These are phyloP conservation scores for Hippopotamyrus pictus DNA, from an alignment of 2,797 vertebrate species.

Conservation along the genomic window DNA sequence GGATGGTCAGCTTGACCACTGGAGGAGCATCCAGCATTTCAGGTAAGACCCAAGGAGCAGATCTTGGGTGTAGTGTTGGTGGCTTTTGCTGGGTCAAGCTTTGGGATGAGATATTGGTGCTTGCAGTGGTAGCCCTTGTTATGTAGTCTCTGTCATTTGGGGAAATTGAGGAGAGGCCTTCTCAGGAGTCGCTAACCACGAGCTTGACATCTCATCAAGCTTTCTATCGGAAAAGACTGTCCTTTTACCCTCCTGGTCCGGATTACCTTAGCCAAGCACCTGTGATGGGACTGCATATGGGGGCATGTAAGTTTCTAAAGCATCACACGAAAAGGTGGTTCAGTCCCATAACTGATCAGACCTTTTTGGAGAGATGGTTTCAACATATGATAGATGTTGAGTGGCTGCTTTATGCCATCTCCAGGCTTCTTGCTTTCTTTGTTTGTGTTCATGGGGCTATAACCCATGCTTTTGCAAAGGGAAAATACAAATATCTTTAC, in stretches of 20 bases:
- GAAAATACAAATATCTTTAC: background rate
- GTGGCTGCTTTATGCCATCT: constrained; percentile 34
- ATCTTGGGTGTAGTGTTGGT: constrained; percentile 31
- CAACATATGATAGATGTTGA: constrained; percentile 53
- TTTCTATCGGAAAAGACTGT: background rate
- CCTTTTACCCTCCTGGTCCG: background rate
- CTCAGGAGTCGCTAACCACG: background rate
- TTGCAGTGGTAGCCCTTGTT: background rate
- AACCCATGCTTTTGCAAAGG: background rate
- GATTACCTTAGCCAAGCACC: background rate
- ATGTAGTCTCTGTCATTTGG: background rate
- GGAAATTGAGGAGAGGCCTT: background rate
- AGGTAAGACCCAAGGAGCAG: constrained; percentile 49
- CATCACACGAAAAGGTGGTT: background rate
- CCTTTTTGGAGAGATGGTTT: constrained; percentile 44
- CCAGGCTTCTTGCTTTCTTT: constrained; percentile 4
- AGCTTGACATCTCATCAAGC: background rate
- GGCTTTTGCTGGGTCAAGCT: constrained; percentile 21
- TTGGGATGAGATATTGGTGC: background rate
- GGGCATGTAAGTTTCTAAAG: background rate
- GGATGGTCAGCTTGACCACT: constrained; percentile 40
- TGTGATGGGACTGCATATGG: background rate
- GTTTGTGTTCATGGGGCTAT: background rate
- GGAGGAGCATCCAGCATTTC: constrained; percentile 46
- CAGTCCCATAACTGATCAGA: background rate